phyloP scores from a whole-genome alignment of 2,113 vertebrate genomes.

The Piaya cayana region DNA sequence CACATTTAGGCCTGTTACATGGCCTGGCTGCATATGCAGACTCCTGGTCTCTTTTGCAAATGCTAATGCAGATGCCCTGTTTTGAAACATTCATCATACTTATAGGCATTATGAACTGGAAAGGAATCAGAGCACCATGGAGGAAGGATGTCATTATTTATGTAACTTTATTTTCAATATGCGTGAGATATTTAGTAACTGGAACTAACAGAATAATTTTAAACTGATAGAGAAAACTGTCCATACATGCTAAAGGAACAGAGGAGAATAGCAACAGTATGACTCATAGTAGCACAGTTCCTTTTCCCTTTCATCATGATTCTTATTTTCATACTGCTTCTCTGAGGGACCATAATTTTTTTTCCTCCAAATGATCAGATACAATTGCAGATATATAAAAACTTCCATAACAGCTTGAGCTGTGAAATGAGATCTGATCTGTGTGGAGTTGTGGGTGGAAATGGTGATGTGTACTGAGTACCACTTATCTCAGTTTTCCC shows the following conservation, averaged over 20 bases:
- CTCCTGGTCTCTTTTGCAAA: not conserved
- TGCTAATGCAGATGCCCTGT: not conserved
- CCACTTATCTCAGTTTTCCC: not conserved
- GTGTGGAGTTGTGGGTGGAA: not conserved
- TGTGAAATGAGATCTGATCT: not conserved
- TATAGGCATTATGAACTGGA: not conserved
- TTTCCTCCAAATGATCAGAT: not conserved
- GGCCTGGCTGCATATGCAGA: not conserved
- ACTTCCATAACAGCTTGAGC: not conserved
- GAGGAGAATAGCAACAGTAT: not conserved
- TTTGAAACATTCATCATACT: not conserved
- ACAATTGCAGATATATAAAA: not conserved
- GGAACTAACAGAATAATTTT: not conserved
- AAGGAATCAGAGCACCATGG: not conserved
- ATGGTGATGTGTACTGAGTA: not conserved
- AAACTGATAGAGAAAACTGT: not conserved
- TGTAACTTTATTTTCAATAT: not conserved
- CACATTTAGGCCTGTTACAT: not conserved
- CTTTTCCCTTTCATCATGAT: not conserved
- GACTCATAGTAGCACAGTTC: not conserved
- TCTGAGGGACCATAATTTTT: not conserved
- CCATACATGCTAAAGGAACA: not conserved
- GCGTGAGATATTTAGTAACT: not conserved
- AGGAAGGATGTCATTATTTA: not conserved
- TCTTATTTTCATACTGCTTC: slow-evolving; percentile 31